Conservation (phyloP, 2,888 invertebrate species). For the Melitaea athalia region DNA sequence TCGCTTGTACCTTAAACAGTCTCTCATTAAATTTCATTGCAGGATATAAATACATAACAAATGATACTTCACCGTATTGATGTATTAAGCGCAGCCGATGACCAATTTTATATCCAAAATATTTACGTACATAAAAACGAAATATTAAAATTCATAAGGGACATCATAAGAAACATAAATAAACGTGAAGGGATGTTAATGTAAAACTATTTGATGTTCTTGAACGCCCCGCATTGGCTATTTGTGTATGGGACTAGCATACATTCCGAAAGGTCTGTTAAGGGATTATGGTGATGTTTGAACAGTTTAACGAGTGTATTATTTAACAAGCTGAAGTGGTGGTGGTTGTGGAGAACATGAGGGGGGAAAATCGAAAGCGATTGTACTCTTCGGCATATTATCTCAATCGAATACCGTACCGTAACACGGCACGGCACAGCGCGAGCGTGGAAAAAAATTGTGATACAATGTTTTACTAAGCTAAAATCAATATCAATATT, state of each 20-base stretch:
- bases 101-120: slow-evolving; percentile 36
- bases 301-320: slow-evolving; percentile 61
- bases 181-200: slow-evolving; percentile 63
- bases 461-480: too few relatives aligned
- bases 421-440: too few relatives aligned
- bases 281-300: slow-evolving; percentile 48
- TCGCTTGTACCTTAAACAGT: neutral
- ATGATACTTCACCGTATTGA: neutral
- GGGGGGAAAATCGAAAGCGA: too few relatives aligned
- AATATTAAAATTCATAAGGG: slow-evolving; percentile 66
- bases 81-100: slow-evolving; percentile 12
- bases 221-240: slow-evolving; percentile 51
- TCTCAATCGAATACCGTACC: too few relatives aligned
- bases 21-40: neutral
- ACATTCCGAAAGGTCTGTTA: slow-evolving; percentile 51
- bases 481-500: too few relatives aligned
- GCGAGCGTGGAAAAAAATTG: too few relatives aligned
- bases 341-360: too few relatives aligned
- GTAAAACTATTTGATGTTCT: slow-evolving; percentile 72
- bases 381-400: too few relatives aligned
- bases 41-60: neutral
- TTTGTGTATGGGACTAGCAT: slow-evolving; percentile 58
- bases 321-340: slow-evolving; percentile 36
- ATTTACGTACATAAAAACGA: slow-evolving; percentile 56
- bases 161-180: slow-evolving; percentile 53